phyloP scores from a whole-genome alignment of 1,140 invertebrate species.

The Prorops nasuta region DNA sequence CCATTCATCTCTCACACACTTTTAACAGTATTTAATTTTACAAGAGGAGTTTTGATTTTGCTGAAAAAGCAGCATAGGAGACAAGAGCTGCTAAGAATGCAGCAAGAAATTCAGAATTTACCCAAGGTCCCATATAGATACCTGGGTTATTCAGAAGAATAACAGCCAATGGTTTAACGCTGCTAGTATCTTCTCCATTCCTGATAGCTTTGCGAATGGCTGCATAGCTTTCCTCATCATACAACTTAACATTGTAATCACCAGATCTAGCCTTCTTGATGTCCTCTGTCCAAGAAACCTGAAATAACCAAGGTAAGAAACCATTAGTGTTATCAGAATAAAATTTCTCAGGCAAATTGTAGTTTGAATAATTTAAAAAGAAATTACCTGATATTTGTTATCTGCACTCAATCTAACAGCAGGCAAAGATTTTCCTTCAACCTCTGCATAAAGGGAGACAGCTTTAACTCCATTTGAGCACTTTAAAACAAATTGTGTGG shows the following conservation, averaged over 20 bases:
- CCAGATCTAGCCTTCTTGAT: conserved; percentile 76
- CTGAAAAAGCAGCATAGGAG: conserved; percentile 82
- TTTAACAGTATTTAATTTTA: neutral
- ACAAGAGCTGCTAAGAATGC: conserved; percentile 74
- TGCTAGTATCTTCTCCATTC: conserved; percentile 64
- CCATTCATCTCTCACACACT: neutral
- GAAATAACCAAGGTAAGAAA: conserved; percentile 21
- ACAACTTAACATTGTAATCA: conserved; percentile 76
- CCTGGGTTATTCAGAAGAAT: conserved; percentile 80
- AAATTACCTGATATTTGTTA: conserved; percentile 74
- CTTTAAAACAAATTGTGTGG: conserved; percentile 72
- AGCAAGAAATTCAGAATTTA: conserved; percentile 90
- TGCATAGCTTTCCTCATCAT: conserved; percentile 88
- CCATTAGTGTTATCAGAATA: neutral
- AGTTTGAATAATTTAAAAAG: neutral
- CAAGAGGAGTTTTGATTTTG: conserved; percentile 71
- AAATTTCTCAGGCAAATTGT: neutral
- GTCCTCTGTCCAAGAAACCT: conserved; percentile 92
- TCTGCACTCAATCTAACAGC: conserved; percentile 72
- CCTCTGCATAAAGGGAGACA: conserved; percentile 80
- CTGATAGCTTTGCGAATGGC: conserved; percentile 75
- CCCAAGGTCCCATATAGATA: conserved; percentile 86
- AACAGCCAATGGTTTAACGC: conserved; percentile 72
- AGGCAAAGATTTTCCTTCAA: conserved; percentile 77
- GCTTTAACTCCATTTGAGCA: conserved; percentile 66